phyloP scores from a whole-genome alignment of 2,888 invertebrate species.

The Neria commutata region DNA sequence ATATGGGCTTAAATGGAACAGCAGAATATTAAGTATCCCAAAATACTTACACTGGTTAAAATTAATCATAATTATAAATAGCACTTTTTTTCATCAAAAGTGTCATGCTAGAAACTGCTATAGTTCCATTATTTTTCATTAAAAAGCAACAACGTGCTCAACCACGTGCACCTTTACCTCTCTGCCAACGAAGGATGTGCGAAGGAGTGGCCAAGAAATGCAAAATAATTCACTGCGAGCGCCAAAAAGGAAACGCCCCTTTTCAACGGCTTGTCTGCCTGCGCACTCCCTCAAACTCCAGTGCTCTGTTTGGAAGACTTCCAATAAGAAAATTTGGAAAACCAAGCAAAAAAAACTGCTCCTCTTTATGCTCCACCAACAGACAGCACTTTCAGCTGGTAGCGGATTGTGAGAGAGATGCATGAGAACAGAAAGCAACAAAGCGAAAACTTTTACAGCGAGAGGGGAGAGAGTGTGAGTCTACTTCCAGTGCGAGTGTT shows the following conservation, averaged over 20 bases:
- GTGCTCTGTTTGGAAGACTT: slow-evolving; percentile 16
- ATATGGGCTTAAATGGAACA: no score
- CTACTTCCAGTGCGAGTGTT: no score
- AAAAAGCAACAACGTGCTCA: no score
- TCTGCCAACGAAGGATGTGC: neutral
- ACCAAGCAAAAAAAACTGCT: slow-evolving; percentile 16
- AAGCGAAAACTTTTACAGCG: slow-evolving; percentile 33
- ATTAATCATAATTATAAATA: no score
- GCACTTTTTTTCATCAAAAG: no score
- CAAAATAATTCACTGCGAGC: slow-evolving; percentile 17
- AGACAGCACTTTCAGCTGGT: slow-evolving; percentile 12
- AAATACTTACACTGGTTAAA: no score
- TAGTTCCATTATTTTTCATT: no score
- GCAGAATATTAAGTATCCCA: no score
- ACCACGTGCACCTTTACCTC: no score
- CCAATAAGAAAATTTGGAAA: slow-evolving; percentile 18
- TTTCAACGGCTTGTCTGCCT: slow-evolving; percentile 22
- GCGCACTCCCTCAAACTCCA: slow-evolving; percentile 1
- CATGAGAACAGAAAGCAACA: slow-evolving; percentile 33
- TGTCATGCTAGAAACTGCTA: no score
- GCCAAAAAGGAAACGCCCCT: slow-evolving; percentile 47
- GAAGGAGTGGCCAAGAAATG: slow-evolving; percentile 8
- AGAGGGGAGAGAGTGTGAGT: no score
- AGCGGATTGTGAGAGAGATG: slow-evolving; percentile 6
- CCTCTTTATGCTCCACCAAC: slow-evolving; percentile 14